phyloP scores from a whole-genome alignment of 1,140 invertebrate species.

The Rhyzopertha dominica region DNA sequence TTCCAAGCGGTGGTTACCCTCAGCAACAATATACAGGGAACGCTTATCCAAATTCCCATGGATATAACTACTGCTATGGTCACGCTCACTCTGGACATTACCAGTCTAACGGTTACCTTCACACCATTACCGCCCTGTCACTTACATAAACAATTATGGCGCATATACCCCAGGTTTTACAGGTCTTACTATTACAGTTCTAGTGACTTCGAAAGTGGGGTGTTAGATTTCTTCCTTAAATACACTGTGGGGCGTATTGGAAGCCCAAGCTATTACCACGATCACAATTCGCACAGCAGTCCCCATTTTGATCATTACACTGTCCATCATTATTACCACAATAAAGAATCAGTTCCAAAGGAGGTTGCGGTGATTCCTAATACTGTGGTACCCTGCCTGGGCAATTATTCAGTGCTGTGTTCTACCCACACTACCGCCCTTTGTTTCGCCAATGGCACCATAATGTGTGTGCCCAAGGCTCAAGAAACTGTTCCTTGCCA shows the following conservation, averaged over 20 bases:
- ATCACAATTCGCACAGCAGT: slow-evolving; percentile 13
- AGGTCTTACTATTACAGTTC: slow-evolving; percentile 22
- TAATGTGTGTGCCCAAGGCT: slow-evolving; percentile 30
- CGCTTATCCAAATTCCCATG: no score
- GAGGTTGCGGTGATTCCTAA: slow-evolving; percentile 22
- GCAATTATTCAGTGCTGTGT: slow-evolving; percentile 27
- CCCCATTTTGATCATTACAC: slow-evolving; percentile 31
- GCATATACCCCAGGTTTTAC: slow-evolving; percentile 14
- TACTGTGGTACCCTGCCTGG: slow-evolving; percentile 23
- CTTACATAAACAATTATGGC: no score
- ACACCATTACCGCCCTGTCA: no score
- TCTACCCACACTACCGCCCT: slow-evolving; percentile 26
- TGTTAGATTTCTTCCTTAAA: slow-evolving; percentile 28
- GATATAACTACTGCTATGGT: no score
- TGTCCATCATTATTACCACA: slow-evolving; percentile 35
- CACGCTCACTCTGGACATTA: no score
- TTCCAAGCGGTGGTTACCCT: no score
- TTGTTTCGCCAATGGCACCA: slow-evolving; percentile 31
- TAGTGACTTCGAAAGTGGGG: slow-evolving; percentile 23
- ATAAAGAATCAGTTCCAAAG: slow-evolving; percentile 20
- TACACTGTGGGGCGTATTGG: slow-evolving; percentile 27
- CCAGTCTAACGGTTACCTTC: no score
- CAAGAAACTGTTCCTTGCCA: slow-evolving; percentile 27
- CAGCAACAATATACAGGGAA: no score
- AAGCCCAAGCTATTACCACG: slow-evolving; percentile 23